Conservation (phyloP, 1,140 invertebrate genomes). For the Caenorhabditis inopinata region DNA sequence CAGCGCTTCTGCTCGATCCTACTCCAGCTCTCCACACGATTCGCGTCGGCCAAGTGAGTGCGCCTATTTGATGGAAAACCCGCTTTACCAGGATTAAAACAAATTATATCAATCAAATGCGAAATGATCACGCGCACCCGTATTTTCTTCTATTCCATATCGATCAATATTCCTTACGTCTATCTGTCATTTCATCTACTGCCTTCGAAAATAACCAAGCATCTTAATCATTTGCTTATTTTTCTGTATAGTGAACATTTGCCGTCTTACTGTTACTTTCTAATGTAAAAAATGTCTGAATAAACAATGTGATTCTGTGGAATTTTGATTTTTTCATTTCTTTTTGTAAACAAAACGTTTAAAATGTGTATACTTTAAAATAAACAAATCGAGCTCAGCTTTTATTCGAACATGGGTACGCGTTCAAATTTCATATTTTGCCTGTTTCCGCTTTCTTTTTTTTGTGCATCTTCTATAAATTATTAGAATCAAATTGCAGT, state of each 20-base stretch:
- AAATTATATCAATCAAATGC: background rate
- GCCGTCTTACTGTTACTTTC: background rate
- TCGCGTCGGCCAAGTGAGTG: constrained; percentile 32
- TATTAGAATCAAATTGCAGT: too few species aligned
- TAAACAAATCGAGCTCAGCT: too few species aligned
- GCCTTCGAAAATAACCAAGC: constrained; percentile 11
- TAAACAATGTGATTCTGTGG: too few species aligned
- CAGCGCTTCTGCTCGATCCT: constrained; percentile 29
- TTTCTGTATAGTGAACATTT: constrained; percentile 7
- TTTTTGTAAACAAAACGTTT: too few species aligned
- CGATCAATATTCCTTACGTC: background rate
- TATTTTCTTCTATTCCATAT: background rate
- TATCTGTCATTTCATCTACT: background rate
- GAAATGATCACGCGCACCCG: background rate
- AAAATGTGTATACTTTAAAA: too few species aligned
- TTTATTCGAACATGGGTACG: too few species aligned
- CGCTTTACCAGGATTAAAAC: constrained; percentile 33
- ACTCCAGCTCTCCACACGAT: constrained; percentile 14
- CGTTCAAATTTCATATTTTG: too few species aligned
- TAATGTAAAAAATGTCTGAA: too few species aligned
- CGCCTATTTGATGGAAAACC: constrained; percentile 39
- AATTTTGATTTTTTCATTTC: too few species aligned
- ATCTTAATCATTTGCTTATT: background rate
- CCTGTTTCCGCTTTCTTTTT: too few species aligned
- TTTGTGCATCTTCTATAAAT: too few species aligned